Conservation (phyloP, 2,113 vertebrate genomes). For the Nothoprocta pentlandii region DNA sequence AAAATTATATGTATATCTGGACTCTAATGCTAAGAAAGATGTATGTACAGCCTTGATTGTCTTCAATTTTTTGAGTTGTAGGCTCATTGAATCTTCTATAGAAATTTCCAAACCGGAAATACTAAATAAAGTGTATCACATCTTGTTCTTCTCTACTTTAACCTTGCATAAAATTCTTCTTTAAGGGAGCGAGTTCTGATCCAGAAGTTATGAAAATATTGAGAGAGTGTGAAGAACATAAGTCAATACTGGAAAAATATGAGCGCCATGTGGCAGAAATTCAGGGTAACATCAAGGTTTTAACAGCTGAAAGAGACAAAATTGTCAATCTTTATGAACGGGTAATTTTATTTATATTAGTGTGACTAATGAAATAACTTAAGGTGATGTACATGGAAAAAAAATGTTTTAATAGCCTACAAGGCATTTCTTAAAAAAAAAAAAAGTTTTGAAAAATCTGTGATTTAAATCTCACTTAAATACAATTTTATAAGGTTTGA, state of each 20-base stretch:
- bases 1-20: background rate
- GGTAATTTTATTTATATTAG: slow-evolving; percentile 65
- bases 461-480: background rate
- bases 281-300: slow-evolving; percentile 83
- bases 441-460: background rate
- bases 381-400: background rate
- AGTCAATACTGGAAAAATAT: slow-evolving; percentile 79
- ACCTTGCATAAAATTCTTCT: slow-evolving; percentile 17
- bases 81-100: background rate
- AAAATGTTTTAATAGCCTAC: background rate
- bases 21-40: background rate
- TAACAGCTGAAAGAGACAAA: slow-evolving; percentile 84
- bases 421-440: background rate
- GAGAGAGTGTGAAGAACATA: slow-evolving; percentile 80
- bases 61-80: background rate
- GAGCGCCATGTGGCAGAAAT: slow-evolving; percentile 82
- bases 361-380: background rate
- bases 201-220: slow-evolving; percentile 77
- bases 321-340: slow-evolving; percentile 76
- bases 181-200: slow-evolving; percentile 76
- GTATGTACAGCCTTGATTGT: background rate
- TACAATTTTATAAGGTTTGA: background rate
- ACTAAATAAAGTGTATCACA: background rate
- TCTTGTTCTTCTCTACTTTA: slow-evolving; percentile 22
- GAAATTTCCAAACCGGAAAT: background rate